phyloP scores from a whole-genome alignment of 2,797 vertebrate species.

The Sparidentex hasta region DNA sequence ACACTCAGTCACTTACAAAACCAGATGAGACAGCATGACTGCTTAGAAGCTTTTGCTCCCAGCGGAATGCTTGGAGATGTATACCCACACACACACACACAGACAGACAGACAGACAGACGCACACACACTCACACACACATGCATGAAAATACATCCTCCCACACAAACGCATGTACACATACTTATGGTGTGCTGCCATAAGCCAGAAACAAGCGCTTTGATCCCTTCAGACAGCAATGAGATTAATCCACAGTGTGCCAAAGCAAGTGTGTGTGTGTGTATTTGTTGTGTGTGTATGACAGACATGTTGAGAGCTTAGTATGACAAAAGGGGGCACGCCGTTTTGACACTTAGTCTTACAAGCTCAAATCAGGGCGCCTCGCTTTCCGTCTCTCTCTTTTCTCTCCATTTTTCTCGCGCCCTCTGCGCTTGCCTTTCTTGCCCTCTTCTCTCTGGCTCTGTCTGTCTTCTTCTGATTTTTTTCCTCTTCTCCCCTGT shows the following conservation, averaged over 20 bases:
- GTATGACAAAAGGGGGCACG: conserved; percentile 63
- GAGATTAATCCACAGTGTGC: conserved; percentile 74
- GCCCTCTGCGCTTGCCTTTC: conserved; percentile 28
- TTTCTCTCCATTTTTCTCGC: conserved; percentile 21
- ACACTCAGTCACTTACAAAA: conserved; percentile 45
- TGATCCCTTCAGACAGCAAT: conserved; percentile 74
- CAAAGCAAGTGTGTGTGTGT: conserved; percentile 41
- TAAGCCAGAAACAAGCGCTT: conserved; percentile 57
- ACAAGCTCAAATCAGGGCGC: conserved; percentile 60
- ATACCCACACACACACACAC: conserved; percentile 12
- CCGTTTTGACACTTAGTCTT: conserved; percentile 66
- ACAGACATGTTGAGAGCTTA: conserved; percentile 65
- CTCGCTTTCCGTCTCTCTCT: conserved; percentile 34
- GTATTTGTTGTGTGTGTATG: conserved; percentile 38
- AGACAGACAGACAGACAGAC: not conserved
- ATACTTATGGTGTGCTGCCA: conserved; percentile 54
- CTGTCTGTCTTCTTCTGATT: conserved; percentile 34
- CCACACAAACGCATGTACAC: conserved; percentile 62
- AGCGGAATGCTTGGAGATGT: conserved; percentile 48
- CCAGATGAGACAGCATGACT: conserved; percentile 57
- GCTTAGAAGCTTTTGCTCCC: conserved; percentile 57
- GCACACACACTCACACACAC: conserved; percentile 5
- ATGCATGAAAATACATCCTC: conserved; percentile 53
- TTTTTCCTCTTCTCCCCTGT: conserved; percentile 28
- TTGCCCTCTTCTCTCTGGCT: conserved; percentile 46